Base-by-base conservation (phyloP, 1,140 invertebrate genomes). In the Ceratina australensis region DNA sequence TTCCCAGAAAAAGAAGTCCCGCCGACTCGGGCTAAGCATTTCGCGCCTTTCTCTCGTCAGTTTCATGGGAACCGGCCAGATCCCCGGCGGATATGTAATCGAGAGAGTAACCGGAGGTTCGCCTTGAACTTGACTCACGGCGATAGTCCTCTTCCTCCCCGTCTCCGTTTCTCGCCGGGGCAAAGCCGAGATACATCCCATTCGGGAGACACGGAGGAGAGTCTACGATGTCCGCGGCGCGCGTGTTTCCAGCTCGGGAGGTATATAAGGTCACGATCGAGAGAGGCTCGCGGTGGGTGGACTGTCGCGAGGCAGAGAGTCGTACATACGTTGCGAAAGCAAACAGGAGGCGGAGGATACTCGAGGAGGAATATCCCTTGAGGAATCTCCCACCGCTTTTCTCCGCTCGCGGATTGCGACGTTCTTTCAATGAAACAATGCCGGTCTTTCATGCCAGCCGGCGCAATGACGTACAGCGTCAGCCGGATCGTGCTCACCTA, bases 81-180 rank as follows among this genome's bases (percentile, higher is more conserved):
- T 73, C 60, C 8, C 42, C 26, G 10, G 20, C 42, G 28, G 63
- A 68, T 59, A 67, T 59, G 64, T 54, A 47, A 49, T 68, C 72
- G 50, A 52, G 50, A 74, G 24, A 54, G 60, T 59, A 72, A 54
- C 42, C 57, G 50, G 54, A 33, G 52, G 61, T 68, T 81, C 57
- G 79, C 79, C 68, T 71, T 84, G 75, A 81, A 79, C 79, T 79
- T 84, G 79, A 76, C 54, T 76, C 65, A 50, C 22, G 63, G 12
- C 49, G 60, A 64, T 73, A 65, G 49, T 33, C 24, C 12, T 7
- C 5, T 47, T 7, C 8, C n/a, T 15, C 8, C 12, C 61, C 24
- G 13, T 42, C 18, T 4, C 24, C 20, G 2, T 26, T 42, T 42
- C 28, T 42, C 13, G 16, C 20, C 13, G 16, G 13, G 3, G 64